Conservation (phyloP, 2,113 vertebrate genomes). For the Platichthys flesus region DNA sequence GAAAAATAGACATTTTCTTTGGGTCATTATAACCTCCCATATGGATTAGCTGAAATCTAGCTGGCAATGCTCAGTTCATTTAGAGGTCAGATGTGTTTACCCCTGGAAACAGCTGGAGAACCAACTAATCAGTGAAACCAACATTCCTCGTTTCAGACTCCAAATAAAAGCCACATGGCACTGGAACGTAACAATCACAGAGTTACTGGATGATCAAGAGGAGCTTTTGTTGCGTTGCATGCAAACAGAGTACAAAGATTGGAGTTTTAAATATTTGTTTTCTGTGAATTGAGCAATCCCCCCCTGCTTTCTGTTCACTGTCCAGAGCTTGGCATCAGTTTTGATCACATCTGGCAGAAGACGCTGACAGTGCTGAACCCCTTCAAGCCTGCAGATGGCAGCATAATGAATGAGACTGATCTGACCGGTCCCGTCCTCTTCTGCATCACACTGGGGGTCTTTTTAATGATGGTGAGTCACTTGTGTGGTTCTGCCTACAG, state of each 20-base stretch:
- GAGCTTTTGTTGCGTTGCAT: conserved; percentile 6
- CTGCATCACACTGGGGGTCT: conserved; percentile 86
- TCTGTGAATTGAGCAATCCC: not conserved
- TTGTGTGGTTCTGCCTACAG: not conserved
- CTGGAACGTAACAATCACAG: not conserved
- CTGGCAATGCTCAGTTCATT: not conserved
- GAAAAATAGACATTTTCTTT: not conserved
- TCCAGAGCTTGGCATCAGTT: conserved; percentile 92
- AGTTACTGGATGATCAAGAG: not conserved
- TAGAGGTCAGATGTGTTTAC: not conserved
- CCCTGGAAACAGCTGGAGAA: not conserved
- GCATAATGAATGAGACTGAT: conserved; percentile 93
- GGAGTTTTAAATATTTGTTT: not conserved
- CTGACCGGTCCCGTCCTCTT: conserved; percentile 88
- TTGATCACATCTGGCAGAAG: conserved; percentile 93
- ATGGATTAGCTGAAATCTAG: not conserved
- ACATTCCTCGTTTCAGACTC: not conserved
- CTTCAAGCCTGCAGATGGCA: conserved; percentile 90
- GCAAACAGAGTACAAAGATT: not conserved
- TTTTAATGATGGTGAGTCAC: conserved; percentile 85
- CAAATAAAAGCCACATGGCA: conserved; percentile 7
- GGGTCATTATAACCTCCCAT: not conserved
- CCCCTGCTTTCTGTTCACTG: conserved; percentile 18
- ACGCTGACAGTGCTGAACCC: conserved; percentile 91
- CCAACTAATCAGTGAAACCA: not conserved